Evolutionary conservation across 1,140 invertebrate species (phyloP), one percentile per base, ranked within the genome.

Genomic region (Calliphora vicina): DNA sequence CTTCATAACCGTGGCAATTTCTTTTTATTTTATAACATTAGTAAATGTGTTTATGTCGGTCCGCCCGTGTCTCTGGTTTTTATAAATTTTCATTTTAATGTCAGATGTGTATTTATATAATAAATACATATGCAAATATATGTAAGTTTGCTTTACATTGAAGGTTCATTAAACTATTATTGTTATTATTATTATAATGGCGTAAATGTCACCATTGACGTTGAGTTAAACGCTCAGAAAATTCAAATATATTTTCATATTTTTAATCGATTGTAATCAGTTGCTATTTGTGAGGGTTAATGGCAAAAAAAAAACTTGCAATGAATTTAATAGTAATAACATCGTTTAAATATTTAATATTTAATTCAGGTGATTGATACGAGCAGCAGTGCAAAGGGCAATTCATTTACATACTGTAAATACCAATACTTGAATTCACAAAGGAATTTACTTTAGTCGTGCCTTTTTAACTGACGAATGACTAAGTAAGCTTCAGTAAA

Each of bases 161-260:
- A 67, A 67, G n/a, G 57, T 67, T 67, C 57, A 67, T 67, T 67
- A 67, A 67, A 67, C 57, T 9, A 20, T 67, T 67, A 67, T 67
- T 23, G 23, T 67, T n/a, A n/a, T n/a, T n/a, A n/a, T n/a, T n/a
- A n/a, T n/a, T n/a, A n/a, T n/a, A n/a, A n/a, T n/a, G n/a, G n/a
- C n/a, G 17, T 23, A 67, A 67, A 23, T 67, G 57, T 67, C 57
- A 10, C 20, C 57, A 67, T n/a, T 67, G 57, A 20, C 57, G 20
- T 67, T 67, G n/a, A 67, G 8, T 57, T 57, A n/a, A 57, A 57
- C 13, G 13, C 13, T 57, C 2, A 23, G 43, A 45, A 45, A 45
- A 12, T 6, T 13, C 10, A 12, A 6, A 45, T 45, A n/a, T 29
- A 3, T 29, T 29, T 45, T 45, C 3, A 45, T 45, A 6, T 45